Percentiles rank a stretch among this genome's conserved stretches.
Conservation (phyloP, 2,113 vertebrate genomes). For the Piprites chloris region DNA sequence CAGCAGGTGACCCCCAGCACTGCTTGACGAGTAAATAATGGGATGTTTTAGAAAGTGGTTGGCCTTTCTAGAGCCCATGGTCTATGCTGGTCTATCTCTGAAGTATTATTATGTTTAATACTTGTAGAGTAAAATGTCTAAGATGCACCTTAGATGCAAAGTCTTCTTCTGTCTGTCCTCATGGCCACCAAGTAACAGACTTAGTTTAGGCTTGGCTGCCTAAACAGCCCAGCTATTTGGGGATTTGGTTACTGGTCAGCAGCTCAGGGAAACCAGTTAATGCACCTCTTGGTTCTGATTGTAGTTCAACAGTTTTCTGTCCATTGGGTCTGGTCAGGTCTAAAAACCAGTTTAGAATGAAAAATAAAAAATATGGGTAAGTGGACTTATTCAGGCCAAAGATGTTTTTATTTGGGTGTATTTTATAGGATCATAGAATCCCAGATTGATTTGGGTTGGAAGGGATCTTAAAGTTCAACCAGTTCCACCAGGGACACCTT, state of each 20-base stretch:
- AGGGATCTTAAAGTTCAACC: not conserved
- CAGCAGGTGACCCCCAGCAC: not conserved
- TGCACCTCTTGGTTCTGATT: too few relatives aligned
- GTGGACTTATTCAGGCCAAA: not conserved
- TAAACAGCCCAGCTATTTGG: not conserved
- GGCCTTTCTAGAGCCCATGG: not conserved
- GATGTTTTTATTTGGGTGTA: not conserved
- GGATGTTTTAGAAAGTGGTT: rapidly evolving
- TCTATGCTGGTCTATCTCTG: not conserved
- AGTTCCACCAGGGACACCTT: not conserved
- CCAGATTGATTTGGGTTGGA: not conserved
- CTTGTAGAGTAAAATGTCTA: not conserved
- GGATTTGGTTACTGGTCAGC: not conserved
- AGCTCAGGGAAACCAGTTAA: not conserved
- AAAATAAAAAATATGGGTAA: not conserved
- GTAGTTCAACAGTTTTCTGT: not conserved
- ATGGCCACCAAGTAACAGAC: not conserved
- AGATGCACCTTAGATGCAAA: not conserved
- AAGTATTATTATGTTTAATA: not conserved
- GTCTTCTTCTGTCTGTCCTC: not conserved
- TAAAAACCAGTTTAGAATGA: not conserved
- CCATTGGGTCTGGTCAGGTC: not conserved
- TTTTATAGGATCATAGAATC: not conserved
- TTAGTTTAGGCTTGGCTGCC: not conserved
- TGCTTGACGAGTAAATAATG: rapidly evolving